Percentiles rank a stretch among this genome's conserved stretches.
These are phyloP conservation scores for Clarias macrocephalus DNA, from an alignment of 2,113 vertebrate genomes.

Conservation along the genomic window DNA sequence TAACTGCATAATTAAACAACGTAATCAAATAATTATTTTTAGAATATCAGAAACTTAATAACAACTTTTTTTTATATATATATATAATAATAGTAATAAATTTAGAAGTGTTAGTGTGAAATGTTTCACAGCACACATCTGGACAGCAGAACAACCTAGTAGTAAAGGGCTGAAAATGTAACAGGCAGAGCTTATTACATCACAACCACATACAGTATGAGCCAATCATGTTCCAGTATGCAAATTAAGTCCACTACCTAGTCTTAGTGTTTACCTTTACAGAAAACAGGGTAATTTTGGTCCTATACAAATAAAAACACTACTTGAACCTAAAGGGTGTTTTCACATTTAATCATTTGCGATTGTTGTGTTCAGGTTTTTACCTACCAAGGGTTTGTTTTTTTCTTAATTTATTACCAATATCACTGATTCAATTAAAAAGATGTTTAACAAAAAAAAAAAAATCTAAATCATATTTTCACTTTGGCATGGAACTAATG, in stretches of 20 bases:
- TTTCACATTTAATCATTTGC: neutral
- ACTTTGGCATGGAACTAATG: neutral
- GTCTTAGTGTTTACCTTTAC: neutral
- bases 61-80: neutral
- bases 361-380: neutral
- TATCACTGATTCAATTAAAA: neutral
- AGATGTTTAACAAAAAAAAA: neutral
- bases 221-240: neutral
- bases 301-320: neutral
- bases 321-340: neutral
- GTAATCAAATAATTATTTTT: neutral
- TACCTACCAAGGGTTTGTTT: neutral
- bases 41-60: neutral
- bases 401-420: neutral
- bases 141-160: neutral
- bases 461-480: neutral
- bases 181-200: neutral
- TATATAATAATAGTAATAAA: neutral
- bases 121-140: neutral
- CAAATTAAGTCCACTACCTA: neutral
- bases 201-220: neutral
- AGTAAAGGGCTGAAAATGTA: neutral
- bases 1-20: neutral
- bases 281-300: neutral
- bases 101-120: neutral